Conservation (phyloP, 2,113 vertebrate species). For the Syngnathus typhle region DNA sequence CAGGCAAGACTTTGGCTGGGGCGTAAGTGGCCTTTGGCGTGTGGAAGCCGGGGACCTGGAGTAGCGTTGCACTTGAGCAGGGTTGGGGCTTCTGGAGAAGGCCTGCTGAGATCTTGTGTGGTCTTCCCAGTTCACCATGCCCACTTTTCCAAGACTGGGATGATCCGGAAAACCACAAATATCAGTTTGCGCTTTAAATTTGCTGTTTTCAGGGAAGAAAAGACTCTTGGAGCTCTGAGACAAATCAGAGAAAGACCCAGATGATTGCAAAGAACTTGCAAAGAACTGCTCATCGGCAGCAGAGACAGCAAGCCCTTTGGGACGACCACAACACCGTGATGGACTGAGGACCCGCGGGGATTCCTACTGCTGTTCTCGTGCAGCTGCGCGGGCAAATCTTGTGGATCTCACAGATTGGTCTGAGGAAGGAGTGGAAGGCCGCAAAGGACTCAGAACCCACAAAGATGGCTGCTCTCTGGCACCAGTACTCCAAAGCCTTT, state of each 20-base stretch:
- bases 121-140: not conserved
- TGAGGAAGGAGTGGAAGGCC: not conserved
- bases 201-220: not conserved
- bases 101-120: constrained; percentile 24
- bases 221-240: not conserved
- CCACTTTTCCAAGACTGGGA: constrained; percentile 41
- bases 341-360: not conserved
- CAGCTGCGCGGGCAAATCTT: not conserved
- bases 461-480: not conserved
- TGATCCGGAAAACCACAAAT: constrained; percentile 23
- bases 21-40: not conserved
- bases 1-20: not conserved
- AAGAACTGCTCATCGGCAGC: constrained; percentile 5
- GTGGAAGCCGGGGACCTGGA: constrained; percentile 19
- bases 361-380: not conserved
- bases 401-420: not conserved
- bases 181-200: constrained; percentile 5
- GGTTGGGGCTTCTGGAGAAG: constrained; percentile 19
- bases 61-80: not conserved
- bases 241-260: not conserved
- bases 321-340: not conserved
- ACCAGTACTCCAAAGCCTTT: not conserved
- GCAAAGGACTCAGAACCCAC: not conserved
- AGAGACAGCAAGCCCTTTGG: constrained; percentile 13
- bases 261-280: not conserved